Conservation (phyloP, 2,113 vertebrate species). For the Brachyistius frenatus region DNA sequence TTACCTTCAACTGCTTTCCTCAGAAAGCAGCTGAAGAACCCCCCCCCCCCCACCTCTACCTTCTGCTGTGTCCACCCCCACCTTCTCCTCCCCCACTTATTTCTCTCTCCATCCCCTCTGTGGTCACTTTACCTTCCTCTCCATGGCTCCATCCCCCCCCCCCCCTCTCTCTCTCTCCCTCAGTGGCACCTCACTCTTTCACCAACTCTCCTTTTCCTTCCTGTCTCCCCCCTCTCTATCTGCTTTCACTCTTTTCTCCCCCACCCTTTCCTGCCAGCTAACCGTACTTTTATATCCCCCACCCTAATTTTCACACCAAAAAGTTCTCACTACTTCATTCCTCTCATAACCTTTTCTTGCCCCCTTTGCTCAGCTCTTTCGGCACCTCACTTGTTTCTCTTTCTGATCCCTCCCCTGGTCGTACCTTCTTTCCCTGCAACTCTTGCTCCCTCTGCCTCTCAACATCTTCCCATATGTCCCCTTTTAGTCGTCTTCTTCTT, state of each 20-base stretch:
- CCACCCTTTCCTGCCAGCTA: slow-evolving; percentile 71
- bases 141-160: slow-evolving; percentile 23
- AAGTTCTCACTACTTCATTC: not conserved
- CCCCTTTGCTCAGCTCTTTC: not conserved
- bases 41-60: slow-evolving; percentile 25
- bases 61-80: slow-evolving; percentile 49
- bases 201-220: slow-evolving; percentile 77
- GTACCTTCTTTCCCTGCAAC: slow-evolving; percentile 10
- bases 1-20: slow-evolving; percentile 73
- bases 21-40: slow-evolving; percentile 53
- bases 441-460: slow-evolving; percentile 18
- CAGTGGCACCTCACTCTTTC: slow-evolving; percentile 44
- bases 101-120: not conserved
- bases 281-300: slow-evolving; percentile 38
- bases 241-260: slow-evolving; percentile 61
- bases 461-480: not conserved
- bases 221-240: slow-evolving; percentile 61
- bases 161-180: slow-evolving; percentile 39
- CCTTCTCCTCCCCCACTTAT: slow-evolving; percentile 14
- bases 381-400: slow-evolving; percentile 24
- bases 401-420: not conserved
- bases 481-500: not conserved
- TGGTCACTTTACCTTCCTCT: slow-evolving; percentile 1
- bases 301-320: not conserved
- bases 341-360: slow-evolving; percentile 24